Evolutionary conservation across 2,113 vertebrate genomes (phyloP).

Genomic region (Myodes glareolus): DNA sequence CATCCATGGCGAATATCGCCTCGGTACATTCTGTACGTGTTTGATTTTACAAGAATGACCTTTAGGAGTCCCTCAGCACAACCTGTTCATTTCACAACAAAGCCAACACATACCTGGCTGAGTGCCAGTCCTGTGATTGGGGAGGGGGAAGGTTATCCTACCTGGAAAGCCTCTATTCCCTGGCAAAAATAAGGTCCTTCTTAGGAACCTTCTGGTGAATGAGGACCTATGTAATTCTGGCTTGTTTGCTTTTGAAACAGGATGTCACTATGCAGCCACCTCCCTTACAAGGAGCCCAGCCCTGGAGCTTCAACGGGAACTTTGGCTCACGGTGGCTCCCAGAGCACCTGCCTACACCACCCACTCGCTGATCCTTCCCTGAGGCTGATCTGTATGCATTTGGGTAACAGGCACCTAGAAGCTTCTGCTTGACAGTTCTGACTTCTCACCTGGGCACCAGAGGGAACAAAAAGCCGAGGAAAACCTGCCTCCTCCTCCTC

Average conservation of each 20-base stretch:
- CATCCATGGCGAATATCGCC: not conserved
- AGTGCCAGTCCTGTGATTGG: not conserved
- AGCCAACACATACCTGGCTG: accelerated
- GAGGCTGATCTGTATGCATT: not conserved
- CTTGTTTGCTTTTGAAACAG: not conserved
- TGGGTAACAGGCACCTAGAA: not conserved
- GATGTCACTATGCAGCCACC: not conserved
- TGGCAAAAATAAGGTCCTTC: not conserved
- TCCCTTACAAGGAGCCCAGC: not conserved
- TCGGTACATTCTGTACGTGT: not conserved
- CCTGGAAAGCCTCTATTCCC: not conserved
- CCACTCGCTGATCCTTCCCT: not conserved
- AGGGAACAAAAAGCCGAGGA: not conserved
- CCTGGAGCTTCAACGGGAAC: not conserved
- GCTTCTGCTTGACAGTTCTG: not conserved
- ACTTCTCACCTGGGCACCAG: not conserved
- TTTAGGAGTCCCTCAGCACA: not conserved
- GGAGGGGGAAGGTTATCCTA: not conserved
- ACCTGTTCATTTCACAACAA: not conserved
- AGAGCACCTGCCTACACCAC: not conserved
- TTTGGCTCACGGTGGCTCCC: no score
- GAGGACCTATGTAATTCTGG: not conserved
- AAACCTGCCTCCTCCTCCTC: not conserved
- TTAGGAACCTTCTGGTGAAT: not conserved
- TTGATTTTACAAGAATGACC: not conserved